Base-by-base conservation (phyloP, 2,888 invertebrate genomes). In the Stenoptilia bipunctidactyla region DNA sequence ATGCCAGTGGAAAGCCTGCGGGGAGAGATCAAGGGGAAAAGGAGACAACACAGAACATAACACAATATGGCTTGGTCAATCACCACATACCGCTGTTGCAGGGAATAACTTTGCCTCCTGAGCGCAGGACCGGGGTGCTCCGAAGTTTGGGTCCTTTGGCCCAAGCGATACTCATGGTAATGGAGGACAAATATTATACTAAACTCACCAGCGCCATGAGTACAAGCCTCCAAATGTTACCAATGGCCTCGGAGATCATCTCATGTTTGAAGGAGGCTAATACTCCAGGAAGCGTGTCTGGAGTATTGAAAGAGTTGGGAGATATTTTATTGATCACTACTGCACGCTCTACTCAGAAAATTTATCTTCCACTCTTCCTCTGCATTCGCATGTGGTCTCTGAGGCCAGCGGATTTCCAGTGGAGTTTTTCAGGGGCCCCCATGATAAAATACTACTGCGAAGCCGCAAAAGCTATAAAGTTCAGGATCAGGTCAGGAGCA, bases 151-250 rank as follows among this genome's bases (percentile, higher is more conserved):
- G 51, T 0, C 48, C 49, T n/a, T 13, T 52, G 0, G 37, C 52
- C 3, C 50, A 51, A 34, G 47, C 49, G 0, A 36, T 53, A 1
- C 6, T 52, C 0, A 12, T 51, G 4, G 36, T 50, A 0, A 48
- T 51, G 47, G 52, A 51, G 15, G 46, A 49, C 13, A 48, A 47
- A 44, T 51, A 30, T 15, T 40, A 13, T 39, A 39, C 36, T 8
- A 52, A 56, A 33, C 25, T 53, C 0, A 36, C 6, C n/a, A 41
- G 37, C 3, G 47, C 50, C 15, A 6, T 57, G 1, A 2, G 0
- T 2, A 35, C 52, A 6, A 52, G 54, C 10, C 27, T 53, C 0
- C 51, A 53, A 20, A 55, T 57, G 55, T 12, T 57, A 0, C 52
- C 53, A n/a, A 55, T 55, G 53, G 14, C 45, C 9, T 0, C 34